A percentile compares a stretch with the other conserved stretches of the same genome.
Evolutionary conservation across 2,113 vertebrate species (phyloP).

Genomic region (Crotalus helleri): DNA sequence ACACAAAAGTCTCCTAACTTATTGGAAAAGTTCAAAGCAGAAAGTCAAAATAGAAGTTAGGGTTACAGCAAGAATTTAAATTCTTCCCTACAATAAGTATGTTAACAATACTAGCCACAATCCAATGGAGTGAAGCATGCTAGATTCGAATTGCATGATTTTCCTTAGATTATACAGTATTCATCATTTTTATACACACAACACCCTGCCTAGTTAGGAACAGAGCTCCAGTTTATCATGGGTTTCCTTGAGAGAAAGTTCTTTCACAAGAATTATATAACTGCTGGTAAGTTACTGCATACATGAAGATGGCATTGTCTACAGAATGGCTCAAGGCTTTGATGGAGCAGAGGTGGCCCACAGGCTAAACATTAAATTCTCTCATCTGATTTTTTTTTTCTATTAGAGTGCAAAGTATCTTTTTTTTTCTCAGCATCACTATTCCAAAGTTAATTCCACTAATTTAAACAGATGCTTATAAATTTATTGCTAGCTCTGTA

Average conservation of each 20-base stretch:
- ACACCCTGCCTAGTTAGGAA: neutral
- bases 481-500: neutral
- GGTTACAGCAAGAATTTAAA: neutral
- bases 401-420: neutral
- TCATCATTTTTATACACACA: neutral
- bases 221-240: neutral
- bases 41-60: constrained; percentile 15
- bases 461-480: neutral
- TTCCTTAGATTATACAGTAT: neutral
- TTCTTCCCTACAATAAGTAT: neutral
- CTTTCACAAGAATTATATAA: neutral
- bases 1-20: neutral
- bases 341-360: neutral
- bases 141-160: neutral
- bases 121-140: neutral
- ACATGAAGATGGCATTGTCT: neutral
- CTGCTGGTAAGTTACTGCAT: neutral
- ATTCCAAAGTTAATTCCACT: neutral
- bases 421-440: neutral
- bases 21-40: neutral
- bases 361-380: no score
- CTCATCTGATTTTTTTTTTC: neutral
- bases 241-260: neutral
- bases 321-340: neutral
- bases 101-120: neutral